Evolutionary conservation across 2,113 vertebrate genomes (phyloP), one percentile per base, ranked within the genome.

Genomic region (Ptilorrhoa leucosticta): DNA sequence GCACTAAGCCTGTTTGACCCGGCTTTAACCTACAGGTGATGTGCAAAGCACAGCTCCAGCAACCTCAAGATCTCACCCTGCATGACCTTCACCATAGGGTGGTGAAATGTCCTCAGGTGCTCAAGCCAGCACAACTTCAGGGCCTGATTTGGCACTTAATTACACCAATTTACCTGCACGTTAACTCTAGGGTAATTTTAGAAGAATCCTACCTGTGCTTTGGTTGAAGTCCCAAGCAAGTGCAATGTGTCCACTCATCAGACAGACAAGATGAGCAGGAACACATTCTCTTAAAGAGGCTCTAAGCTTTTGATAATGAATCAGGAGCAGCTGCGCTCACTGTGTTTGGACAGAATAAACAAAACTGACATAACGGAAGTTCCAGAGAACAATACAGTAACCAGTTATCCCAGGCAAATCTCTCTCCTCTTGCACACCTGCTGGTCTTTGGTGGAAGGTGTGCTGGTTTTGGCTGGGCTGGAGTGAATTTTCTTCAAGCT

Each of bases 71-170:
- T 45, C 35, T 50, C 51, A 54, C 30, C 35, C 13, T 24, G 7
- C 16, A 24, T 0, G 0, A 56, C 22, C 56, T 51, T 71, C 28
- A 10, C n/a, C 7, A 1, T n/a, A 81, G 30, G 14, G 58, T 0
- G 10, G 45, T 61, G 23, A 58, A 30, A n/a, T 31, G 20, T 58
- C 64, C 39, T 51, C 37, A 21, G 6, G 20, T 24, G 33, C 37
- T 76, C 47, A 61, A 40, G 14, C 13, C 5, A n/a, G 35, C 48
- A n/a, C 69, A 81, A 8, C 33, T 44, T 78, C 37, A 37, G 47
- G 39, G 44, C 31, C 51, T 42, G 20, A 70, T 33, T 42, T 44
- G 10, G 27, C 45, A 26, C n/a, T 48, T 44, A 12, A 37, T 50
- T 37, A n/a, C 13, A 57, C 27, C 5, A 0, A 12, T 33, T 21